These are phyloP conservation scores for Rhopalosiphum padi DNA, from an alignment of 1,140 invertebrate species.

Conservation along the genomic window DNA sequence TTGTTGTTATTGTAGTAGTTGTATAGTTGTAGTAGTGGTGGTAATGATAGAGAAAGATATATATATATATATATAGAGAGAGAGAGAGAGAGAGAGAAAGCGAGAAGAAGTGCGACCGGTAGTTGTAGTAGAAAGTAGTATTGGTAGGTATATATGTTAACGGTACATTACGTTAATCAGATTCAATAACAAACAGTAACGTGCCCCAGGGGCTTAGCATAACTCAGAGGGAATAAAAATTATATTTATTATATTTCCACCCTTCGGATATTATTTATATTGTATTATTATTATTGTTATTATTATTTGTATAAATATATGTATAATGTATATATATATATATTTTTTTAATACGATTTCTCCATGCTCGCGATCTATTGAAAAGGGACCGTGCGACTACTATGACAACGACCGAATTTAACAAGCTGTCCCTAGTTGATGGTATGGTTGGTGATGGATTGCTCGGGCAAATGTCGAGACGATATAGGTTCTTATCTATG, in stretches of 20 bases:
- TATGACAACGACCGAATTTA: constrained; percentile 37
- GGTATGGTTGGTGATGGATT: constrained; percentile 43
- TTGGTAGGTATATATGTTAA: neutral
- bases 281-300: constrained; percentile 36
- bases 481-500: constrained; percentile 41
- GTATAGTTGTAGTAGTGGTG: neutral
- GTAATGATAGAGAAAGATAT: too few species aligned
- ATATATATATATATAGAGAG: too few species aligned
- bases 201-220: neutral
- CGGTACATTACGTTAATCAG: constrained; percentile 51
- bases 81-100: too few species aligned
- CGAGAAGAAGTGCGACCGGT: neutral
- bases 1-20: neutral
- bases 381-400: neutral
- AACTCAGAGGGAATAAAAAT: constrained; percentile 6
- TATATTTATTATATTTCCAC: constrained; percentile 25
- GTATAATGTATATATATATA: neutral
- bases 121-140: neutral
- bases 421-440: constrained; percentile 54
- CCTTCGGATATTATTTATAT: neutral
- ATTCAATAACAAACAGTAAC: constrained; percentile 27
- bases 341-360: constrained; percentile 17
- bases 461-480: neutral
- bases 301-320: neutral
- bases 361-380: neutral